Evolutionary conservation across 1,140 invertebrate genomes (phyloP).

Genomic region (Heterodera schachtii): DNA sequence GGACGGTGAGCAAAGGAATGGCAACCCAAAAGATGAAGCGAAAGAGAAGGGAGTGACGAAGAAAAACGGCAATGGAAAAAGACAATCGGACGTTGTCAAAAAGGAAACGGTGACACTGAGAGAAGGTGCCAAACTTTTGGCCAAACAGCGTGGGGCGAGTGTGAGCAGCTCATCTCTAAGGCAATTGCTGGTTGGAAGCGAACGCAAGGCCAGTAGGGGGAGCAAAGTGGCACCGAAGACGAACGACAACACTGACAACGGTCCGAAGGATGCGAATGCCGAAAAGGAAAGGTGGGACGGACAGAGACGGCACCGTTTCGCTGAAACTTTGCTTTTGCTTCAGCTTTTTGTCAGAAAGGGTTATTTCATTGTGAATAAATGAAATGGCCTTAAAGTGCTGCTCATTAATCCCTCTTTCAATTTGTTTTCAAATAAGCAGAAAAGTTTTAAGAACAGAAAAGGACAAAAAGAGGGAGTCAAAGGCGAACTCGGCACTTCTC

Average conservation of each 20-base stretch:
- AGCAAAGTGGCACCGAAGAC: conserved; percentile 26
- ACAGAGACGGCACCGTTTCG: neutral
- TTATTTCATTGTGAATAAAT: neutral
- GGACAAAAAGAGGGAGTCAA: conserved; percentile 34
- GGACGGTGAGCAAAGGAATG: neutral
- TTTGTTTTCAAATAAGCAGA: neutral
- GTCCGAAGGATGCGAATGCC: neutral
- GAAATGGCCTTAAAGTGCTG: no score
- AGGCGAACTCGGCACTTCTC: conserved; percentile 31
- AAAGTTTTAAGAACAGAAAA: conserved; percentile 16
- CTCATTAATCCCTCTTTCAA: neutral
- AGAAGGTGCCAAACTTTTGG: neutral
- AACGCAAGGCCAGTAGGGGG: conserved; percentile 16
- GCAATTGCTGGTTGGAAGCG: conserved; percentile 18
- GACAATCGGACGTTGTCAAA: neutral
- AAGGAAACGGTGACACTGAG: neutral
- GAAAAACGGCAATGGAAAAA: neutral
- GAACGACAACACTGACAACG: neutral
- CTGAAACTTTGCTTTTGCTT: neutral
- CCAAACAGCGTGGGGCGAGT: neutral
- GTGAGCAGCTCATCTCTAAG: conserved; percentile 12
- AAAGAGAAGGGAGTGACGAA: neutral
- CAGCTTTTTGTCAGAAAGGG: neutral
- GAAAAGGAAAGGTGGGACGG: neutral
- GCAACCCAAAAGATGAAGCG: neutral